phyloP scores from a whole-genome alignment of 2,797 vertebrate genomes.

The Nannoperca obscura region DNA sequence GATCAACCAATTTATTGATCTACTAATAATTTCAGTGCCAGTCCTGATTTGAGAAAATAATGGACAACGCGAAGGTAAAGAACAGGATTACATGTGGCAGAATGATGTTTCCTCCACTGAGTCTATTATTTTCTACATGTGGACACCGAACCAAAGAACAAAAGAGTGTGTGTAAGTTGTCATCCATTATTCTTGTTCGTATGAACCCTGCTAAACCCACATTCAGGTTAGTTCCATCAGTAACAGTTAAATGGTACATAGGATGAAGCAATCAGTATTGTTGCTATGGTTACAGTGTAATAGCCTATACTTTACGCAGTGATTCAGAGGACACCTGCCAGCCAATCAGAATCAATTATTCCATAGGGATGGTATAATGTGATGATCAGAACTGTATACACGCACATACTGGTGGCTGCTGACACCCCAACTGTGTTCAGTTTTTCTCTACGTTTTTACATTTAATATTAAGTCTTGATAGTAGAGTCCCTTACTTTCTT shows the following conservation, averaged over 20 bases:
- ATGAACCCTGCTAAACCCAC: not conserved
- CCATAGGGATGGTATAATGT: not conserved
- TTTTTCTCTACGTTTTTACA: not conserved
- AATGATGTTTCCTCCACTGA: not conserved
- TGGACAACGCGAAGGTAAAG: not conserved
- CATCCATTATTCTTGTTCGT: not conserved
- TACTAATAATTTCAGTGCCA: not conserved
- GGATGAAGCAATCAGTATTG: constrained; percentile 18
- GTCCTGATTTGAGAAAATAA: not conserved
- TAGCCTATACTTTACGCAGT: not conserved
- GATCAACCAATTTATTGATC: not conserved
- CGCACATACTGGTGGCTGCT: not conserved
- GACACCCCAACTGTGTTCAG: not conserved
- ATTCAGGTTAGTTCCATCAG: not conserved
- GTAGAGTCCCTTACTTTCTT: not conserved
- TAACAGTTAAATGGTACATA: not conserved
- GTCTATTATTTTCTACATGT: not conserved
- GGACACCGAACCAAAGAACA: not conserved
- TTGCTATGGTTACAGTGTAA: constrained; percentile 39
- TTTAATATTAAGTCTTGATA: constrained; percentile 5
- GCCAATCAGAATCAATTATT: constrained; percentile 9
- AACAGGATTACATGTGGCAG: not conserved
- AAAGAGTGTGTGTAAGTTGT: not conserved
- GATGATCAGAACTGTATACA: not conserved
- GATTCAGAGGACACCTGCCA: constrained; percentile 9